Evolutionary conservation across 2,888 invertebrate species (phyloP).

Genomic region (Graphium colonna): DNA sequence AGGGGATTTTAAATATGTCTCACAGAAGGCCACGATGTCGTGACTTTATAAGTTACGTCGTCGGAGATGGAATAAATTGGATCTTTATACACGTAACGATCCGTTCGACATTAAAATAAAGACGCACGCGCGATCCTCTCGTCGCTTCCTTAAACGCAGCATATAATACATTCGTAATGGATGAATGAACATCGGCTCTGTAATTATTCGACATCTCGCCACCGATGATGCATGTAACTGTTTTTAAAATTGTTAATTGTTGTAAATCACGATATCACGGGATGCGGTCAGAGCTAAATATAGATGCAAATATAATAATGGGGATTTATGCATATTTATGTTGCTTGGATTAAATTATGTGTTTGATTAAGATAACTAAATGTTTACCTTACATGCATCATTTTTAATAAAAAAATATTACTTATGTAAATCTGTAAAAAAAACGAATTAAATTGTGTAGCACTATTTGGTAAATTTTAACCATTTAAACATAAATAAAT

Average conservation of each 20-base stretch:
- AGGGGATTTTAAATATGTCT: constrained; percentile 45
- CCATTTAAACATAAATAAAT: no score
- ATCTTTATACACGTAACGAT: constrained; percentile 13
- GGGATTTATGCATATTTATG: no score
- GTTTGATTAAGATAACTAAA: no score
- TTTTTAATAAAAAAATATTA: background rate
- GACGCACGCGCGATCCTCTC: constrained; percentile 5
- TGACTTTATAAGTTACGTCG: constrained; percentile 39
- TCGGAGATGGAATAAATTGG: constrained; percentile 35
- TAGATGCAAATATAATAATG: no score
- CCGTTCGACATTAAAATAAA: constrained; percentile 8
- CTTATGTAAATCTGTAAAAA: background rate
- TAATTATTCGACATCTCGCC: constrained; percentile 6
- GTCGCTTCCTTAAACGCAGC: constrained; percentile 10
- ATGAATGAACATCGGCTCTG: constrained; percentile 6
- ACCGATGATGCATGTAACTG: constrained; percentile 2
- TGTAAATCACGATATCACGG: background rate
- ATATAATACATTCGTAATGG: constrained; percentile 13
- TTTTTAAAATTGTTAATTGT: constrained; percentile 5
- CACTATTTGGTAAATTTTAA: background rate
- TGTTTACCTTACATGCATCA: no score
- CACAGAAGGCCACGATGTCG: constrained; percentile 48
- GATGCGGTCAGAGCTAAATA: background rate
- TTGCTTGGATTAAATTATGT: no score
- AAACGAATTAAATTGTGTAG: background rate